Base-by-base conservation (phyloP, 2,888 invertebrate species). In the Dynastes hyllus region DNA sequence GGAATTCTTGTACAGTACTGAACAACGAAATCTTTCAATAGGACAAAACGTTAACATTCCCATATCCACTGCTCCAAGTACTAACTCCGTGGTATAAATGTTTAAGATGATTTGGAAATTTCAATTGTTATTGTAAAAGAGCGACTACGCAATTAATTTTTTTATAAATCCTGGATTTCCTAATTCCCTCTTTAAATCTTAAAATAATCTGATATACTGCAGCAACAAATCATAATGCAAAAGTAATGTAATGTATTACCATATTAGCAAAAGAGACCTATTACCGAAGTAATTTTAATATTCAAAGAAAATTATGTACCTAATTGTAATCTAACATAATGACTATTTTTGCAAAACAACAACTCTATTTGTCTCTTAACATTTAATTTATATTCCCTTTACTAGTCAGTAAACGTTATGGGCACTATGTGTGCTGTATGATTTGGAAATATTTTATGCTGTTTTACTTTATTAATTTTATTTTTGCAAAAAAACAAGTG, bases 1-100 rank as follows among this genome's bases (percentile, higher is more conserved):
- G 0, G 94, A 94, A 84, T 91, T 92, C 82, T 87, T 93, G 3
- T 94, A 92, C 82, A 90, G 91, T 58, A 11, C 40, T n/a, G 76
- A 76, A 11, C 76, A 76, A 53, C 73, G 58, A 73, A 73, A 40
- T 11, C 11, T 53, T 4, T 40, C 51, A 37, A 73, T 58, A 11
- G 61, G 63, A 3, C 78, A 71, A 63, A 58, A 69, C 45, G 40
- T 58, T 50, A 77, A 78, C 78, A 78, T 78, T 78, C 78, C 78
- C 13, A 51, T 78, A 61, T 78, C 58, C 29, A 58, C 73, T 16
- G 40, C 73, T 5, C 40, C 73, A 9, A 58, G 37, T 58, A 73
- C 73, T 2, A 73, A 58, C 27, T 51, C 22, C 0, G 55, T 55
- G n/a, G 16, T 55, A 1, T 55, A 45, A 16, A 11, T 16, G 22